A percentile compares a stretch with the other conserved stretches of the same genome.
These are phyloP conservation scores for Athalia rosae DNA, from an alignment of 2,888 invertebrate genomes.

Conservation along the genomic window DNA sequence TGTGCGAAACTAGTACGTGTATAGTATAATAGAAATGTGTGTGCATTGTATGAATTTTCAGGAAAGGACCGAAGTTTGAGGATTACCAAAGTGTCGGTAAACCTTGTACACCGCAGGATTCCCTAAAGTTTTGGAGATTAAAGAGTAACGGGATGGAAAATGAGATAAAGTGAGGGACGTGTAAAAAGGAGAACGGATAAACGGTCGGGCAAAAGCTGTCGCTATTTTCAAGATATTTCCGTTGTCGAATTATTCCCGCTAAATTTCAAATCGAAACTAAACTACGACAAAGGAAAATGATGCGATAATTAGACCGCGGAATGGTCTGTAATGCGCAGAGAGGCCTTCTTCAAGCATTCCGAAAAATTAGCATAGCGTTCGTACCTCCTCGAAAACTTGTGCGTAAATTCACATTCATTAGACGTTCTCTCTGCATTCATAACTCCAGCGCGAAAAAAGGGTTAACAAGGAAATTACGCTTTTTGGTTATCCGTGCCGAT, in stretches of 20 bases:
- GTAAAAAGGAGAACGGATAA: background rate
- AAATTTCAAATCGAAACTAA: background rate
- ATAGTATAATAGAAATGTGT: background rate
- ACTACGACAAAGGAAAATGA: no score
- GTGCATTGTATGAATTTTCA: no score
- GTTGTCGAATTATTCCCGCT: slow-evolving; percentile 7
- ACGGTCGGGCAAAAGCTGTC: slow-evolving; percentile 1
- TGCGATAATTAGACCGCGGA: background rate
- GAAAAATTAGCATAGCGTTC: no score
- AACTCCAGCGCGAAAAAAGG: no score
- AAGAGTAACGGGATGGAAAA: background rate
- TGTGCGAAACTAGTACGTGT: background rate
- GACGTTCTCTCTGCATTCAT: no score
- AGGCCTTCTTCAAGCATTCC: no score
- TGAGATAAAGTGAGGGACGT: background rate
- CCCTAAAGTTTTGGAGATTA: background rate
- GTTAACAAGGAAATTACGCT: no score
- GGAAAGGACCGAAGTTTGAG: background rate
- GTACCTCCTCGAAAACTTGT: no score
- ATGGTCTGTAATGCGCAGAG: background rate
- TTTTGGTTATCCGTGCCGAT: no score
- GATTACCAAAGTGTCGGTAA: background rate
- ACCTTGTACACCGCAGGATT: background rate
- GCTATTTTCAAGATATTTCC: slow-evolving; percentile 20
- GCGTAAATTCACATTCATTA: no score